phyloP scores from a whole-genome alignment of 2,888 invertebrate species.

The Lumbricus terrestris region DNA sequence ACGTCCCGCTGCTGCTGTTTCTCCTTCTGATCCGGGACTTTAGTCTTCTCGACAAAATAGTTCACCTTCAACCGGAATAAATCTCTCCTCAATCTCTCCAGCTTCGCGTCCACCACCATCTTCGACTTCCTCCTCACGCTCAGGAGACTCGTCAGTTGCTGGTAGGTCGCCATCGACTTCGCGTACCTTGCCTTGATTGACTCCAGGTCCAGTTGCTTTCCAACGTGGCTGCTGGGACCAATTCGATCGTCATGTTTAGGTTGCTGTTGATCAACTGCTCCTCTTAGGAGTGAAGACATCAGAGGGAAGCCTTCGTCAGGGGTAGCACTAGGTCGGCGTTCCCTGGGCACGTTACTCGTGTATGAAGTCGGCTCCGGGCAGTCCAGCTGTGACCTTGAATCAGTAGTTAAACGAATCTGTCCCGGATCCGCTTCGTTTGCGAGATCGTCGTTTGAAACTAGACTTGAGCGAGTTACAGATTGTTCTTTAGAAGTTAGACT shows the following conservation, averaged over 20 bases:
- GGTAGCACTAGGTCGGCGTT: neutral
- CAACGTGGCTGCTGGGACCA: neutral
- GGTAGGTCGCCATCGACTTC: neutral
- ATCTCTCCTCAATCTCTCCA: neutral
- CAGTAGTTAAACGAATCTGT: neutral
- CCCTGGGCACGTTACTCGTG: neutral
- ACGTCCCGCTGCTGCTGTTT: neutral
- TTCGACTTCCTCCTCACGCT: neutral
- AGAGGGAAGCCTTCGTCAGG: neutral
- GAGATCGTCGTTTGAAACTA: neutral
- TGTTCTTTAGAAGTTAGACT: neutral
- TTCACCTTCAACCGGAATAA: neutral
- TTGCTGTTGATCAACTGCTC: no score
- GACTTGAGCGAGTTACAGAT: neutral
- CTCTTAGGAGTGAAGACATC: neutral
- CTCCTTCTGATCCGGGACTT: neutral
- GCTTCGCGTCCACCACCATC: neutral
- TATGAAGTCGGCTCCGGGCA: neutral
- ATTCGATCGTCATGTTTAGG: neutral
- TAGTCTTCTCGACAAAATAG: neutral
- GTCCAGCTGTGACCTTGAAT: neutral
- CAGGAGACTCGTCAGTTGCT: neutral
- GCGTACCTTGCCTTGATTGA: neutral
- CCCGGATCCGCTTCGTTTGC: neutral
- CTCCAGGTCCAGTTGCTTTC: neutral